Base-by-base conservation (phyloP, 2,797 vertebrate species). In the Distichodus sexfasciatus region DNA sequence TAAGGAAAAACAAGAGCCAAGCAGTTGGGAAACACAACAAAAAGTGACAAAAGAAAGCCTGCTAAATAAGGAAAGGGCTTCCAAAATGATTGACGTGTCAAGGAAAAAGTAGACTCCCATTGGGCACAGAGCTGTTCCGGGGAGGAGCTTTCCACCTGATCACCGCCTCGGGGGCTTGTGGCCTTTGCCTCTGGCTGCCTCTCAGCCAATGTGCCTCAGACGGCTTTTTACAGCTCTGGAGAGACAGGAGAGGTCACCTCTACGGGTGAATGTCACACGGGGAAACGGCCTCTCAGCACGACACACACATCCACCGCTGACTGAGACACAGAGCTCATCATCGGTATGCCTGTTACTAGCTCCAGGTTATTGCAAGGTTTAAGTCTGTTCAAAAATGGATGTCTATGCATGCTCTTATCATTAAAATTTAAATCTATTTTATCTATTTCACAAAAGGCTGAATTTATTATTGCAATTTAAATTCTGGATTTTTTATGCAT, bases 141-240 rank as follows among this genome's bases (percentile, higher is more conserved):
- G 41, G 29, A 74, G 59, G 65, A 50, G 38, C 55, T 53, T 60
- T 43, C 59, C 35, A 62, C 53, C 55, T 62, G 61, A 72, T 64
- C 57, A 67, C 54, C 72, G 51, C 61, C 75, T 58, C 36, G 19
- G 72, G 72, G 59, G 44, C 61, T 68, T 3, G 15, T 68, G 72
- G 66, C 64, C 55, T 54, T 55, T 51, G 60, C 46, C 40, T 44
- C 48, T 43, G 54, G 58, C 62, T 62, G 31, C 48, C 60, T 71
- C 77, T 65, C 78, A 76, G 43, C 54, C 78, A 57, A 57, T 66
- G 46, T 26, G 55, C 65, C 84, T 80, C 79, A 84, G 85, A 87
- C 81, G 87, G 88, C 89, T 91, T 91, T 92, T 92, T 89, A 88
- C 91, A 91, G 87, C 86, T 91, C 75, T 76, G 72, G 80, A 57